Conservation (phyloP, 2,888 invertebrate species). For the Cheilosia pagana region DNA sequence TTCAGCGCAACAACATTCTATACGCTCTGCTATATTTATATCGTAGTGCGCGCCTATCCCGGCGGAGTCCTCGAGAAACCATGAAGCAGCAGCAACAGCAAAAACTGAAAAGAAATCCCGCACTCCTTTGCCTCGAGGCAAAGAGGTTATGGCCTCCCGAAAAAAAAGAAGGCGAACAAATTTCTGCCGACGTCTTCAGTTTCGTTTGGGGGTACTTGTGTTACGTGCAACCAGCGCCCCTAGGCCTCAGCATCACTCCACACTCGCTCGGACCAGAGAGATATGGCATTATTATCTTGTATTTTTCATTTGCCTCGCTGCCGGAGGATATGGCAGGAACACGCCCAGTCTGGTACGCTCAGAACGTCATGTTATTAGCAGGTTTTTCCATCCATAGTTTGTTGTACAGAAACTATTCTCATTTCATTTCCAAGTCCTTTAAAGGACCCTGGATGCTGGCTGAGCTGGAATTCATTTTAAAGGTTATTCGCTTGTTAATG, state of each 20-base stretch:
- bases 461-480: slow-evolving; percentile 62
- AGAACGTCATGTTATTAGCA: slow-evolving; percentile 64
- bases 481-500: slow-evolving; percentile 69
- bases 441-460: slow-evolving; percentile 44
- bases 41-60: slow-evolving; percentile 43
- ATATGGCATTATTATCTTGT: slow-evolving; percentile 62
- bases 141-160: slow-evolving; percentile 70
- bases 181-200: slow-evolving; percentile 69
- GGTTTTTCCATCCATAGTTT: slow-evolving; percentile 26
- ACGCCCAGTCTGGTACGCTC: slow-evolving; percentile 57
- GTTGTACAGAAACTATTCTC: slow-evolving; percentile 47
- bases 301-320: slow-evolving; percentile 59
- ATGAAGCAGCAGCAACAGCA: slow-evolving; percentile 45
- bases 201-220: slow-evolving; percentile 36
- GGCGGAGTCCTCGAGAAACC: slow-evolving; percentile 58
- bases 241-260: slow-evolving; percentile 26
- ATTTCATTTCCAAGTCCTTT: slow-evolving; percentile 41
- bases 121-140: slow-evolving; percentile 50
- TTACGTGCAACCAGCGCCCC: slow-evolving; percentile 70
- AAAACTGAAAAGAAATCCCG: slow-evolving; percentile 16
- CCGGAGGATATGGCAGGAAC: slow-evolving; percentile 56
- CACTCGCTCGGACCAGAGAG: slow-evolving; percentile 41
- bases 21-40: slow-evolving; percentile 32
- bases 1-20: slow-evolving; percentile 61
- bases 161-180: slow-evolving; percentile 44